Conservation (phyloP, 1,140 invertebrate genomes). For the Aphaenogaster ashmeadi region DNA sequence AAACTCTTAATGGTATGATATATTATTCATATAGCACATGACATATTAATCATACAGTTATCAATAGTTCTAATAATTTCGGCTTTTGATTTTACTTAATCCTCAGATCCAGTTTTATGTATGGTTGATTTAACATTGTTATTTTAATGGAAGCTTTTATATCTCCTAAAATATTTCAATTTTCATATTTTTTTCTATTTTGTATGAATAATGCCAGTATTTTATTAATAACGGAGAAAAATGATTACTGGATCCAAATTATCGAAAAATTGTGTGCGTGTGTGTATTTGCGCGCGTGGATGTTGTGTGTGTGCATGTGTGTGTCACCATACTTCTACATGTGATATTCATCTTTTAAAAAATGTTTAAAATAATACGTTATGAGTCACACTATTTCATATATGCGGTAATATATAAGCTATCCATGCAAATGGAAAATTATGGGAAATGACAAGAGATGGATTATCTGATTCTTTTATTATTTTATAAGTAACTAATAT, state of each 20-base stretch:
- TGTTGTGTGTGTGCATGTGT: neutral
- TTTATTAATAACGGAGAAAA: neutral
- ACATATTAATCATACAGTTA: neutral
- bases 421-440: neutral
- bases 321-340: neutral
- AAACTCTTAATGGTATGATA: neutral
- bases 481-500: neutral
- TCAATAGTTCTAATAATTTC: neutral
- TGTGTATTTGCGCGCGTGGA: neutral
- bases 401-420: neutral
- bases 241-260: neutral
- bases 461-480: neutral
- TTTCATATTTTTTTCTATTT: constrained; percentile 3
- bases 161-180: neutral
- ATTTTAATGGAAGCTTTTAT: neutral
- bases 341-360: neutral
- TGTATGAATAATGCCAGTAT: neutral
- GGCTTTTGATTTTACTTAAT: neutral
- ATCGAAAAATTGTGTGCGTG: neutral
- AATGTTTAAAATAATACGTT: neutral
- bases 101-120: neutral
- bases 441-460: neutral
- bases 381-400: neutral
- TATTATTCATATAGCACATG: neutral
- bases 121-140: constrained; percentile 7